Conservation (phyloP, 1,140 invertebrate species). For the Planococcus citri region DNA sequence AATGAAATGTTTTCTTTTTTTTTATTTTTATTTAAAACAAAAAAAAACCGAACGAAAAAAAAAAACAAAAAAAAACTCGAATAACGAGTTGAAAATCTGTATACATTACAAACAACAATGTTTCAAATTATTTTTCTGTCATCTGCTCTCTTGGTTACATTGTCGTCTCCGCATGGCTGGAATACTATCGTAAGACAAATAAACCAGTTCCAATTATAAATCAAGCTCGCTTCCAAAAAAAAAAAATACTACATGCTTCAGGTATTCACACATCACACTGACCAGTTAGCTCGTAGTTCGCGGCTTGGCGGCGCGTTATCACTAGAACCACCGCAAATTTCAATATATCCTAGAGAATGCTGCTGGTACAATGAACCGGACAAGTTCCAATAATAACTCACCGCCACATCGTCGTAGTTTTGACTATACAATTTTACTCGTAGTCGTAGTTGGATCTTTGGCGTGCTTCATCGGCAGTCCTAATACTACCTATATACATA, state of each 20-base stretch:
- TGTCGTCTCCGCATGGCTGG: neutral
- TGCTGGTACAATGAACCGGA: neutral
- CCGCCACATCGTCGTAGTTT: neutral
- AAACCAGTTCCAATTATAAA: conserved; percentile 20
- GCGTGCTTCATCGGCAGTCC: neutral
- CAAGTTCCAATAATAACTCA: neutral
- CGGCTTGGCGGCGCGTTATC: neutral
- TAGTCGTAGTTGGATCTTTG: too few relatives aligned
- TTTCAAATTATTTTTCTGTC: conserved; percentile 17
- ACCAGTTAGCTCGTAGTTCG: too few relatives aligned
- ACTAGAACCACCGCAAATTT: neutral
- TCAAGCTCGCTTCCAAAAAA: neutral
- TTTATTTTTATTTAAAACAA: neutral
- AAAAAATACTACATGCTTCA: neutral
- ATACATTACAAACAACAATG: conserved; percentile 13
- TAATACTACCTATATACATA: too few relatives aligned
- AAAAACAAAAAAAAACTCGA: neutral
- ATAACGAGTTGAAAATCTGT: conserved; percentile 17
- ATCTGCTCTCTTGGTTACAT: conserved; percentile 10
- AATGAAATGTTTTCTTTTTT: conserved; percentile 9
- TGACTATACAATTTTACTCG: too few relatives aligned
- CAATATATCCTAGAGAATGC: neutral
- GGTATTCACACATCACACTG: neutral
- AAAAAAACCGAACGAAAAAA: neutral
- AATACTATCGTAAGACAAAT: conserved; percentile 11